phyloP scores from a whole-genome alignment of 1,140 invertebrate genomes.

The Drosophila leontia region DNA sequence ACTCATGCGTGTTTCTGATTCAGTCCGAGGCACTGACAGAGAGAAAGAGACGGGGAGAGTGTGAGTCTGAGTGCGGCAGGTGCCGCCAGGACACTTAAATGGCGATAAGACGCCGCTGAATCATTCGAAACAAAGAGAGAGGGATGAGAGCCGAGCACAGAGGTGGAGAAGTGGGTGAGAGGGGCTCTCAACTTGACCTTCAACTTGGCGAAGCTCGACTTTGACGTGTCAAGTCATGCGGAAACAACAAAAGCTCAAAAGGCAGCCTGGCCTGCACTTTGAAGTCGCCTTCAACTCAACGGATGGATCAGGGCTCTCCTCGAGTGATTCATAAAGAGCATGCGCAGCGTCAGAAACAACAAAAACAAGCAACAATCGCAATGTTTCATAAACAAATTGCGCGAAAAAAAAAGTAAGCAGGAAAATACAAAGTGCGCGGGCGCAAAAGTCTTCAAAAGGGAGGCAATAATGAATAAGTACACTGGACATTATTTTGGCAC shows the following conservation, averaged over 20 bases:
- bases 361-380: slow-evolving; percentile 29
- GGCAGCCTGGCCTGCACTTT: slow-evolving; percentile 58
- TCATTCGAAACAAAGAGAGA: slow-evolving; percentile 37
- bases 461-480: slow-evolving; percentile 30
- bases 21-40: slow-evolving; percentile 18
- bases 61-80: slow-evolving; percentile 53
- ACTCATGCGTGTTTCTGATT: slow-evolving; percentile 48
- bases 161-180: slow-evolving; percentile 4
- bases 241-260: slow-evolving; percentile 69
- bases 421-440: slow-evolving; percentile 52
- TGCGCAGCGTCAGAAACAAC: slow-evolving; percentile 33
- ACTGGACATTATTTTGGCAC: background rate
- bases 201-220: slow-evolving; percentile 68
- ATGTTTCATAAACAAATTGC: slow-evolving; percentile 57
- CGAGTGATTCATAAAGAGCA: slow-evolving; percentile 56
- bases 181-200: slow-evolving; percentile 62
- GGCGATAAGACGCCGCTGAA: slow-evolving; percentile 45
- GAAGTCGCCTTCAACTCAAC: slow-evolving; percentile 68
- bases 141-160: background rate
- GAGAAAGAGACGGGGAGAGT: background rate
- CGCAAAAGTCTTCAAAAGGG: slow-evolving; percentile 25
- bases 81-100: slow-evolving; percentile 58
- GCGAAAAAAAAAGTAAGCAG: slow-evolving; percentile 14
- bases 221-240: slow-evolving; percentile 72
- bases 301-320: slow-evolving; percentile 39